These are phyloP conservation scores for Gambusia affinis DNA, from an alignment of 2,113 vertebrate species.

Conservation along the genomic window DNA sequence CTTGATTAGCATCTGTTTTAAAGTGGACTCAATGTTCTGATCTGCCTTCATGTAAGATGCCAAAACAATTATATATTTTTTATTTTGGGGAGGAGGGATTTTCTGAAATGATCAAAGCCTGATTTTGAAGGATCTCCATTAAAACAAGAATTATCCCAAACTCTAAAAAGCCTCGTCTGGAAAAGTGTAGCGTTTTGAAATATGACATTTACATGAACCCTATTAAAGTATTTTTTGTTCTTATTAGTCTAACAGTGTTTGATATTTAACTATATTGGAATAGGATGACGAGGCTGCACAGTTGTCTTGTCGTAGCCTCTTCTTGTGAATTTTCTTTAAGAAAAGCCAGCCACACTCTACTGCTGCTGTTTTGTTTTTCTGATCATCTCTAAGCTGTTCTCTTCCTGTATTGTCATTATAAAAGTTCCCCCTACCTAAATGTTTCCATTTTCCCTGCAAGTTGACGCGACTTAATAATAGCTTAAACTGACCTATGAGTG, in stretches of 20 bases:
- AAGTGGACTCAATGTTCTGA: no score
- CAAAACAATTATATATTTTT: no score
- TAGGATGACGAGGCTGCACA: no score
- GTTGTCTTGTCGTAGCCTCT: background rate
- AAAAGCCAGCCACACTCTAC: background rate
- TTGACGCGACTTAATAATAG: conserved; percentile 46
- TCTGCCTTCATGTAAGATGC: no score
- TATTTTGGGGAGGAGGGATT: background rate
- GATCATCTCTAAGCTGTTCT: conserved; percentile 15
- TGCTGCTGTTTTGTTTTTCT: conserved; percentile 26
- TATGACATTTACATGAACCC: no score
- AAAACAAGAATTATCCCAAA: background rate
- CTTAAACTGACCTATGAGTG: conserved; percentile 33
- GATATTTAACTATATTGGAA: no score
- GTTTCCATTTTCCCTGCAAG: conserved; percentile 28
- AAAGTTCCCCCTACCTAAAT: conserved; percentile 22
- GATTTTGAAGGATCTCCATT: background rate
- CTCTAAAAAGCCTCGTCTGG: no score
- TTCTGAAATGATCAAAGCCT: background rate
- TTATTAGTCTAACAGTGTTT: no score
- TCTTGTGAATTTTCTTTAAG: conserved; percentile 12
- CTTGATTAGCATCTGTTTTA: no score
- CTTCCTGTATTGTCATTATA: conserved; percentile 37
- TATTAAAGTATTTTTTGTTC: no score
- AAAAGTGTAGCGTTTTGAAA: no score